Evolutionary conservation across 2,888 invertebrate genomes (phyloP), one percentile per base, ranked within the genome.

Genomic region (Lasioglossum pauxillum): DNA sequence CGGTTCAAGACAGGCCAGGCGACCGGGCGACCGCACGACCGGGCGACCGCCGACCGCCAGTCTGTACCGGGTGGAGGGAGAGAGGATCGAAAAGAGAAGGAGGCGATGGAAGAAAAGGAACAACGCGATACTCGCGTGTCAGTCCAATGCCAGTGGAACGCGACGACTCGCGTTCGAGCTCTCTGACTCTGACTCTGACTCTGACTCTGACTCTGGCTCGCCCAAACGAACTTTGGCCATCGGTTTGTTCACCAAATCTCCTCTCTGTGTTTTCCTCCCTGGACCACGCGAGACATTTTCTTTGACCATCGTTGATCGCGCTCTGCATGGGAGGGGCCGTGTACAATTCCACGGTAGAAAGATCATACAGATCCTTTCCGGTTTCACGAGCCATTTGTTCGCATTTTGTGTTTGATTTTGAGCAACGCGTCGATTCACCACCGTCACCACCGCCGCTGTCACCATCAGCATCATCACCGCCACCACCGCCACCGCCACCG

Each of bases 111-210:
- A 81, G 85, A 80, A 84, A 86, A 85, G 83, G 84, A 80, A 86
- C 77, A 84, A 73, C 41, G 67, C 35, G 41, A 71, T 83, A 81
- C 71, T 78, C 73, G 83, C 79, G 38, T 69, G 81, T 86, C 88
- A 79, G 90, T 89, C 87, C 83, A 88, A 90, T 89, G 85, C 90
- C 90, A 91, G 90, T 85, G 84, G 88, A 83, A 84, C 88, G 84
- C 87, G 87, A 87, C 85, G 89, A 80, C 64, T 81, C 81, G 87
- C 78, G 78, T 87, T 81, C 78, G 76, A 71, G 84, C 74, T 82
- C 74, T 82, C 46, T 57, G n/a, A 38, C 38, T 69, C 27, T n/a
- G 35, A 35, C 35, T 38, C 38, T 5, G 49, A 53, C 74, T 82
- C 46, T 60, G n/a, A 38, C 41, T 69, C 27, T n/a, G 82, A 64